Base-by-base conservation (phyloP, 2,113 vertebrate genomes). In the Microcebus jonahi region DNA sequence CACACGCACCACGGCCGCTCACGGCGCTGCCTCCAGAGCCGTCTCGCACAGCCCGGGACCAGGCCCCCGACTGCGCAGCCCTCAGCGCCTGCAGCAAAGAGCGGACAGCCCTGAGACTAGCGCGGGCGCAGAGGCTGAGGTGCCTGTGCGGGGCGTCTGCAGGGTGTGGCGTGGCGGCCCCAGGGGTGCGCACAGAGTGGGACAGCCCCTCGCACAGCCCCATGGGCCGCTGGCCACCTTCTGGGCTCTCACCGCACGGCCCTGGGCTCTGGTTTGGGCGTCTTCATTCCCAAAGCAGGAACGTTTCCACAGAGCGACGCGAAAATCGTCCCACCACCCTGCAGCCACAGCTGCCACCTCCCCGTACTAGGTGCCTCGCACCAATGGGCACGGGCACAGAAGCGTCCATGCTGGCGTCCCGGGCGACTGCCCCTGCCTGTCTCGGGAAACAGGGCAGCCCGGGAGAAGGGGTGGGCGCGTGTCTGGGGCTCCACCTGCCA, bases 181-280 rank as follows among this genome's bases (percentile, higher is more conserved):
- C 15, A 9, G 1, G 25, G n/a, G 2, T 1, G 4, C 45, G 42
- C 0, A 1, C 2, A 23, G 12, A 6, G 0, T 0, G 7, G 34
- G 57, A 36, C 3, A 0, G 59, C 20, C 29, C 88, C 75, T 39
- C 25, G 11, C 25, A 0, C 20, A 10, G 10, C 0, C 0, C 2
- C 5, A 13, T 7, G 25, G 31, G 7, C 75, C 18, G 5, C 75
- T 17, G 31, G 75, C 18, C 39, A 29, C 20, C 29, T 42, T 61
- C 9, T 42, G 25, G 25, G 29, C 18, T 63, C 36, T 4, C 34
- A 0, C 14, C 18, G 31, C 18, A 13, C 3, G 2, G 20, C 29
- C 15, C 18, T 23, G 48, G n/a, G 53, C 75, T 36, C 25, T 39
- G 73, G 45, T 31, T 29, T 53, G 18, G 13, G 2, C 0, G 4